Conservation (phyloP, 2,888 invertebrate species). For the Macrophya alboannulata region DNA sequence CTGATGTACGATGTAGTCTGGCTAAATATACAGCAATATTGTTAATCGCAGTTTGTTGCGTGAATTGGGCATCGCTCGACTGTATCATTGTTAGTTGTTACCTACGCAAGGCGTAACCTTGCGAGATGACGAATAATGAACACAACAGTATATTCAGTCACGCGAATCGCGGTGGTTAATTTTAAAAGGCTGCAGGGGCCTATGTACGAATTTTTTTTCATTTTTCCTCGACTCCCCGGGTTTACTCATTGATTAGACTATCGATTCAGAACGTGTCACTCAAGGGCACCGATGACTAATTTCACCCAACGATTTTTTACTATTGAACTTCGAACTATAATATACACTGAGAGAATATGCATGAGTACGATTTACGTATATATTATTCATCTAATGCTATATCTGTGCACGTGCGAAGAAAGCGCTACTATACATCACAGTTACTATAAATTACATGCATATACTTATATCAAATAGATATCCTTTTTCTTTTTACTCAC, state of each 20-base stretch:
- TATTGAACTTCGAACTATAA: not conserved
- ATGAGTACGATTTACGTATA: not conserved
- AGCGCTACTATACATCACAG: not conserved
- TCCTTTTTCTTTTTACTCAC: conserved; percentile 18
- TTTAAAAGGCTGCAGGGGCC: not conserved
- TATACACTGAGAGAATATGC: not conserved
- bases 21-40: conserved; percentile 36
- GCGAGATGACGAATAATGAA: conserved; percentile 45
- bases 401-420: not conserved
- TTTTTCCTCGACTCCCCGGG: not conserved
- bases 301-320: not conserved
- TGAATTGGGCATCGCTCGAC: conserved; percentile 39
- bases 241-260: conserved; percentile 14
- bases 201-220: conserved; percentile 7
- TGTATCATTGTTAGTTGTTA: not conserved
- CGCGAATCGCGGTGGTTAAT: conserved; percentile 37
- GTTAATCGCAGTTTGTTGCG: conserved; percentile 29
- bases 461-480: not conserved
- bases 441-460: not conserved
- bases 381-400: conserved; percentile 5
- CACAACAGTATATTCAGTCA: conserved; percentile 50
- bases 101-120: conserved; percentile 36
- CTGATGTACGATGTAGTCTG: not conserved
- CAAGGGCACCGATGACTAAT: conserved; percentile 20
- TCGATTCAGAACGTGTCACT: conserved; percentile 41